Conservation (phyloP, 2,888 invertebrate species). For the Aporophyla nigra region DNA sequence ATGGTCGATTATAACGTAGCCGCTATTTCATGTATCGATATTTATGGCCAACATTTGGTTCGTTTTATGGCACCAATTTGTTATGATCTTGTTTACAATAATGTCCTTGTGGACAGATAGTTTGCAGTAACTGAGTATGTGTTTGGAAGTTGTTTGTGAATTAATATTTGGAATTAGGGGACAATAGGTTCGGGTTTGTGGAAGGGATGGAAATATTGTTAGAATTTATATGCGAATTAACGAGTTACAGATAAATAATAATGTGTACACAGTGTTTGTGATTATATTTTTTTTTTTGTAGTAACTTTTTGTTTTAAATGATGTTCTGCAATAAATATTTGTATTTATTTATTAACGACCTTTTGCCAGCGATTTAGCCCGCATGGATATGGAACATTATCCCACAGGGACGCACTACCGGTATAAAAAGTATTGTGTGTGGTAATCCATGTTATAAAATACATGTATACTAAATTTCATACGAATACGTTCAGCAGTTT, state of each 20-base stretch:
- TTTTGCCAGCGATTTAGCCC: too few relatives aligned
- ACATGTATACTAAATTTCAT: too few relatives aligned
- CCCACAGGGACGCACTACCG: too few relatives aligned
- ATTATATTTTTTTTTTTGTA: too few relatives aligned
- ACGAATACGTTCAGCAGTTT: too few relatives aligned
- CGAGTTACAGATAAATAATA: background rate
- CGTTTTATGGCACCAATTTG: conserved; percentile 67
- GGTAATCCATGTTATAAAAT: too few relatives aligned
- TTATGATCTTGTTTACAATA: conserved; percentile 67
- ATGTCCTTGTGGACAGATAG: conserved; percentile 38
- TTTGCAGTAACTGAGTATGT: conserved; percentile 27
- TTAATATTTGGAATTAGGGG: conserved; percentile 11
- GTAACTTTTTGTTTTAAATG: too few relatives aligned
- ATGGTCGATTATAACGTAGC: conserved; percentile 61
- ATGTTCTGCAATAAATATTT: background rate
- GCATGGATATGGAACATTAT: too few relatives aligned
- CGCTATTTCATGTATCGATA: conserved; percentile 62
- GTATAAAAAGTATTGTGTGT: too few relatives aligned
- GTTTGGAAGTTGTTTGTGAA: conserved; percentile 17
- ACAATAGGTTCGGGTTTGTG: background rate
- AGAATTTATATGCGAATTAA: background rate
- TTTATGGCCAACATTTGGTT: conserved; percentile 62
- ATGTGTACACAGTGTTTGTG: too few relatives aligned
- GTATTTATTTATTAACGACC: background rate
- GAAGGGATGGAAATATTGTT: background rate